Evolutionary conservation across 2,888 invertebrate genomes (phyloP).

Genomic region (Drosophila formosana): DNA sequence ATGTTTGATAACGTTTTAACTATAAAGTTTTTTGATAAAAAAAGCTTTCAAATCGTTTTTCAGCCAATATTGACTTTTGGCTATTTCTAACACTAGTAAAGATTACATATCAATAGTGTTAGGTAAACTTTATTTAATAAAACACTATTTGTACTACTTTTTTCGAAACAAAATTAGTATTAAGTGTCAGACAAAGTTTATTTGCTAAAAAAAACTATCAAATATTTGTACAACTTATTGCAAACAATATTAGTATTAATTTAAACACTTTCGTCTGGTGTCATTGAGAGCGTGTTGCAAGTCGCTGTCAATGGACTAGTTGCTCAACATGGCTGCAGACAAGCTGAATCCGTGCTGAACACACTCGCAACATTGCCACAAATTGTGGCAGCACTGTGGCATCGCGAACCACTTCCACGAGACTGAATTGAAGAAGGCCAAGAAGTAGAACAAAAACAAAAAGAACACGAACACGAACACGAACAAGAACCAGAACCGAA

Average conservation of each 20-base stretch:
- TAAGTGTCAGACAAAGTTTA: too few species aligned
- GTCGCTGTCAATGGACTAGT: constrained; percentile 4
- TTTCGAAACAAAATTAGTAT: background rate
- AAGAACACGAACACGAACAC: background rate
- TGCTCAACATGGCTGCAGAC: constrained; percentile 6
- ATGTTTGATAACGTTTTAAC: too few species aligned
- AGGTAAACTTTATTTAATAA: too few species aligned
- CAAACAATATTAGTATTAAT: background rate
- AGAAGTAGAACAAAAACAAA: constrained; percentile 6
- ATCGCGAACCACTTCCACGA: constrained; percentile 6
- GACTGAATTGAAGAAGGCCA: constrained; percentile 1
- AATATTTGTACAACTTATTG: background rate
- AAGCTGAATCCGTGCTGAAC: constrained; percentile 29
- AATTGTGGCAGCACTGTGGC: constrained; percentile 4
- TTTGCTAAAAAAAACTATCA: too few species aligned
- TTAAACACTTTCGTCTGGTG: constrained; percentile 4
- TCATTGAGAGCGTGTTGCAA: background rate
- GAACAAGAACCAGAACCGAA: constrained; percentile 10
- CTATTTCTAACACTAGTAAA: too few species aligned
- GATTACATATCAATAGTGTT: too few species aligned
- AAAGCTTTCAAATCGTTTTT: too few species aligned
- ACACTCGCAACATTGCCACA: constrained; percentile 12
- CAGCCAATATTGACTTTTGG: too few species aligned
- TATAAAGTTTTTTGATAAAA: too few species aligned
- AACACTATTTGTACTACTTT: background rate